Evolutionary conservation across 1,140 invertebrate species (phyloP).

Genomic region (Scaptomyza montana): DNA sequence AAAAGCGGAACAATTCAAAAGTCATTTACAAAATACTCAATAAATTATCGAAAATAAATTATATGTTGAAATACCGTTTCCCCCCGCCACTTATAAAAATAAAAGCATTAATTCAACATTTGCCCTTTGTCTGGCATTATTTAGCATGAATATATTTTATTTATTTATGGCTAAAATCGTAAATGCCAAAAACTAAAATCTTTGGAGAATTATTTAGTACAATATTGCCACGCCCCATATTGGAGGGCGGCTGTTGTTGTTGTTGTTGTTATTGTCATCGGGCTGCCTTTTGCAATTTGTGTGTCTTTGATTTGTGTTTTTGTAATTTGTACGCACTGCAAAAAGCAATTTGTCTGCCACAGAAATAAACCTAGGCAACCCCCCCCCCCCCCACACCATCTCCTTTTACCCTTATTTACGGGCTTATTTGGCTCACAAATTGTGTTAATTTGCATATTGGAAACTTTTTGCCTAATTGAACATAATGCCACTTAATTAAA

Average conservation of each 20-base stretch:
- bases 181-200: slow-evolving; percentile 34
- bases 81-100: too few species aligned
- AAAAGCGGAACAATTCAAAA: background rate
- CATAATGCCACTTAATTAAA: slow-evolving; percentile 81
- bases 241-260: too few species aligned
- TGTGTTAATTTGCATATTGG: slow-evolving; percentile 80
- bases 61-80: background rate
- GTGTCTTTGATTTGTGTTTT: slow-evolving; percentile 67
- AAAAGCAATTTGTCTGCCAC: slow-evolving; percentile 60
- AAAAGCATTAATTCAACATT: slow-evolving; percentile 4
- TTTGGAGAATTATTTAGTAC: slow-evolving; percentile 20
- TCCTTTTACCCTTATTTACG: slow-evolving; percentile 15
- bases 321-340: slow-evolving; percentile 15
- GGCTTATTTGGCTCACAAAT: slow-evolving; percentile 58
- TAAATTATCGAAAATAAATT: slow-evolving; percentile 3
- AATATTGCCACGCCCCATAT: slow-evolving; percentile 28
- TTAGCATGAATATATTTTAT: background rate
- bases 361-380: slow-evolving; percentile 33
- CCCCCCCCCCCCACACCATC: background rate
- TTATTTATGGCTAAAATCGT: slow-evolving; percentile 24
- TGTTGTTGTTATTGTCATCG: background rate
- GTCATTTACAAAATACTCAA: background rate
- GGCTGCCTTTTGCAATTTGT: background rate
- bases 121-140: background rate
- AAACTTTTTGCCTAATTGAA: slow-evolving; percentile 79